Evolutionary conservation across 2,113 vertebrate species (phyloP).

Genomic region (Suncus etruscus): DNA sequence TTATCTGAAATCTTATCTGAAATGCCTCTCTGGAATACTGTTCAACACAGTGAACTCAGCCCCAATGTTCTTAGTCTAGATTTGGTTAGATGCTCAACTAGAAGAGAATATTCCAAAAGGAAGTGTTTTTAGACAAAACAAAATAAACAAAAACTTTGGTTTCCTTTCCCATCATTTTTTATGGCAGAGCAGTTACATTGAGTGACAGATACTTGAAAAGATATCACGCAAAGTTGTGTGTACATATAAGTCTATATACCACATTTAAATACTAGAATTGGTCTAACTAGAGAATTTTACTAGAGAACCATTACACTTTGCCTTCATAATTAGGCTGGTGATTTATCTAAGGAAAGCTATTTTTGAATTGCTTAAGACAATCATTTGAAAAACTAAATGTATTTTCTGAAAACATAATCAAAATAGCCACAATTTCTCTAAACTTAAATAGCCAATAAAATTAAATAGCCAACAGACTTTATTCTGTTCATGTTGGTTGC

Average conservation of each 20-base stretch:
- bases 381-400: too few species aligned
- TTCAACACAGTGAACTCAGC: not conserved
- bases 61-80: not conserved
- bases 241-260: not conserved
- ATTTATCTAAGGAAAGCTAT: constrained; percentile 55
- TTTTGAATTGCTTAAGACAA: too few species aligned
- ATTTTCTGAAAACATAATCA: constrained; percentile 34
- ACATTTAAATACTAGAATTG: too few species aligned
- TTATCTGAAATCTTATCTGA: not conserved
- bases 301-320: too few species aligned
- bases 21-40: not conserved
- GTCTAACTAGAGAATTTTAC: too few species aligned
- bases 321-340: not conserved
- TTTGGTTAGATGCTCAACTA: not conserved
- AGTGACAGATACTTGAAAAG: not conserved
- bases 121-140: not conserved
- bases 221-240: constrained; percentile 18
- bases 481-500: not conserved
- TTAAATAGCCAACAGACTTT: too few species aligned
- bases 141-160: not conserved
- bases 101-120: not conserved
- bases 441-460: not conserved
- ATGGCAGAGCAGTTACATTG: not conserved
- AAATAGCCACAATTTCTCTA: not conserved
- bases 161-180: not conserved